phyloP scores from a whole-genome alignment of 2,113 vertebrate genomes.

The Rattus norvegicus region DNA sequence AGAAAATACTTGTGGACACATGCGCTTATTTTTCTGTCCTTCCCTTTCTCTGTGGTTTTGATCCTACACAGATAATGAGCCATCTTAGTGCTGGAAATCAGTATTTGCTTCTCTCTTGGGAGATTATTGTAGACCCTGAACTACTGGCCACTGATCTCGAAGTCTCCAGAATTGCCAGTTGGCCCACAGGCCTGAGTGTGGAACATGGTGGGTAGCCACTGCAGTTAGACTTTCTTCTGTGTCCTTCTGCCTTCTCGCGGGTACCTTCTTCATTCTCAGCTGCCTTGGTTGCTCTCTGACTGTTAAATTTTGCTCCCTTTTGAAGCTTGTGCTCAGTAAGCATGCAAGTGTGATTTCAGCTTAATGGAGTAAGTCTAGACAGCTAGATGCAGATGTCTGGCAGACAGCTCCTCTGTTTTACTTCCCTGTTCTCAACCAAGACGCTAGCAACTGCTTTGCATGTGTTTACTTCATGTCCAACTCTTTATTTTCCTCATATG shows the following conservation, averaged over 20 bases:
- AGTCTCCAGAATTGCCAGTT: neutral
- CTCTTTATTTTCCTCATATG: neutral
- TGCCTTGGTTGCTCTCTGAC: neutral
- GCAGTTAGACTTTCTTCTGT: accelerated
- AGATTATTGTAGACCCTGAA: neutral
- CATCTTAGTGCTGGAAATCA: neutral
- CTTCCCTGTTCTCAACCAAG: neutral
- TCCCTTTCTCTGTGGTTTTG: neutral
- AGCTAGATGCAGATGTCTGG: neutral
- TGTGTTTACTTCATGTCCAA: neutral
- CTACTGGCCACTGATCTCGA: neutral
- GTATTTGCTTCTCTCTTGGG: neutral
- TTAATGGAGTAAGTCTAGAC: neutral
- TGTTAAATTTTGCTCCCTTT: neutral
- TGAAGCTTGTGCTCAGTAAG: neutral
- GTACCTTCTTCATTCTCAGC: neutral
- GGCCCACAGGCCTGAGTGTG: neutral
- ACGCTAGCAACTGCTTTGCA: neutral
- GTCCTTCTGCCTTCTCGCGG: neutral
- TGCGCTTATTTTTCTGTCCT: neutral
- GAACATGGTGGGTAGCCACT: neutral
- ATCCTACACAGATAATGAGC: neutral
- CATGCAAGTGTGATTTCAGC: neutral
- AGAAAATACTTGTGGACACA: neutral
- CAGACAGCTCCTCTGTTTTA: neutral